Conservation (phyloP, 2,888 invertebrate genomes). For the Hypsopygia costalis region DNA sequence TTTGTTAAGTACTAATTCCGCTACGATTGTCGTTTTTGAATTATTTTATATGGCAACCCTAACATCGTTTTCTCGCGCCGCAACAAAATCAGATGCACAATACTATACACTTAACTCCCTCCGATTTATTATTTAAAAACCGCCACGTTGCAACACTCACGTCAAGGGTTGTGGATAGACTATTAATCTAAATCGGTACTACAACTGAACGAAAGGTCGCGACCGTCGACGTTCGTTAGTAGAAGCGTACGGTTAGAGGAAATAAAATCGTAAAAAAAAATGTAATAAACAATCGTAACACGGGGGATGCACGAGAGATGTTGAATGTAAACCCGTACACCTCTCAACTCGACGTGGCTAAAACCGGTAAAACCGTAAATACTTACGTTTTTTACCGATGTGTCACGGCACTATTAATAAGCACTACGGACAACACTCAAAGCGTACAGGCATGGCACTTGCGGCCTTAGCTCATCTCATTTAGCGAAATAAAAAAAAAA, state of each 20-base stretch:
- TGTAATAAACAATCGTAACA: conserved; percentile 39
- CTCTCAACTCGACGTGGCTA: conserved; percentile 42
- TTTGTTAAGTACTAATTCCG: no score
- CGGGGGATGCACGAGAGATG: conserved; percentile 76
- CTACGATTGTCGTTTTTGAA: no score
- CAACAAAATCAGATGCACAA: conserved; percentile 74
- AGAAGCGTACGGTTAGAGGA: conserved; percentile 71
- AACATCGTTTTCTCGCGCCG: conserved; percentile 46
- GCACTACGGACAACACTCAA: conserved; percentile 70
- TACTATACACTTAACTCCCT: conserved; percentile 71
- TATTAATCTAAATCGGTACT: conserved; percentile 44
- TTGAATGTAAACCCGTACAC: conserved; percentile 51
- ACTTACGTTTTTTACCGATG: conserved; percentile 38
- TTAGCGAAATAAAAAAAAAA: conserved; percentile 41
- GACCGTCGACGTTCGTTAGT: conserved; percentile 66
- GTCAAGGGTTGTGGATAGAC: conserved; percentile 77
- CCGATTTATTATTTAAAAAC: conserved; percentile 43
- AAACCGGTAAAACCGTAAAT: conserved; percentile 26
- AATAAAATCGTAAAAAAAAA: conserved; percentile 27
- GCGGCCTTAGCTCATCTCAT: conserved; percentile 47
- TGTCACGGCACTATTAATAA: conserved; percentile 35
- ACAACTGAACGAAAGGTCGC: conserved; percentile 39
- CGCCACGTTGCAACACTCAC: conserved; percentile 65
- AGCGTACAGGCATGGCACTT: conserved; percentile 57
- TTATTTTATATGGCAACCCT: conserved; percentile 36